Evolutionary conservation across 2,113 vertebrate species (phyloP).

Genomic region (Lampris megalopsis): DNA sequence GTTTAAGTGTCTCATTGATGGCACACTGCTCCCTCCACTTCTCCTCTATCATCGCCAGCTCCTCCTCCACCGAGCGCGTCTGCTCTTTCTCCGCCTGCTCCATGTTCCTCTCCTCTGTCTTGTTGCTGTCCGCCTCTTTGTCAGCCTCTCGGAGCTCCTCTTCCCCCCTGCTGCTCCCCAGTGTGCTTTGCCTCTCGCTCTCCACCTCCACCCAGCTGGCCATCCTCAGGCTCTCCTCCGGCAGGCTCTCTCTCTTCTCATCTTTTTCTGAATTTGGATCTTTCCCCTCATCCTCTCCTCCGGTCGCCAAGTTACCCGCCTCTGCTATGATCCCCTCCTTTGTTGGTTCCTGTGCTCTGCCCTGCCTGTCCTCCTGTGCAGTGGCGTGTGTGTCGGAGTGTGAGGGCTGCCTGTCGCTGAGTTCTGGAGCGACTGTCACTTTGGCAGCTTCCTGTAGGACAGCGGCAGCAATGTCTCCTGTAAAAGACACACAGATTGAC

Average conservation of each 20-base stretch:
- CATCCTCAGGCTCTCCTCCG: constrained; percentile 71
- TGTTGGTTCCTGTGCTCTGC: constrained; percentile 85
- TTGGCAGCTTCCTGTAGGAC: constrained; percentile 57
- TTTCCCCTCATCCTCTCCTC: constrained; percentile 3
- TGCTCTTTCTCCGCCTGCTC: constrained; percentile 55
- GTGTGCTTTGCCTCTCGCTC: constrained; percentile 31
- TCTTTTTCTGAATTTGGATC: constrained; percentile 25
- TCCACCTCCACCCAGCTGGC: constrained; percentile 76
- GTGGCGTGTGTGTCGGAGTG: not conserved
- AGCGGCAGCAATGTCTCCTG: constrained; percentile 60
- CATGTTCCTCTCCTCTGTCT: constrained; percentile 21
- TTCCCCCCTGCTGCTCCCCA: constrained; percentile 14
- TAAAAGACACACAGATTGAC: not conserved
- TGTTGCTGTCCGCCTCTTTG: not conserved
- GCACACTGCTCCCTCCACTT: constrained; percentile 96
- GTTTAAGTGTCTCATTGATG: constrained; percentile 88
- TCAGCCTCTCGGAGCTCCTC: not conserved
- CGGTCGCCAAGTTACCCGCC: constrained; percentile 16
- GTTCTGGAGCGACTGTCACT: constrained; percentile 49
- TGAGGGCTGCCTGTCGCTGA: constrained; percentile 7
- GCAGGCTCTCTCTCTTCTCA: constrained; percentile 54
- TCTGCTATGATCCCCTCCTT: constrained; percentile 82
- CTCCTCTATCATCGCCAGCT: constrained; percentile 93
- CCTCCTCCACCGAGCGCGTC: constrained; percentile 90
- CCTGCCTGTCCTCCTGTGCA: constrained; percentile 79